Evolutionary conservation across 2,888 invertebrate species (phyloP).

Genomic region (Metacarcinus magister): DNA sequence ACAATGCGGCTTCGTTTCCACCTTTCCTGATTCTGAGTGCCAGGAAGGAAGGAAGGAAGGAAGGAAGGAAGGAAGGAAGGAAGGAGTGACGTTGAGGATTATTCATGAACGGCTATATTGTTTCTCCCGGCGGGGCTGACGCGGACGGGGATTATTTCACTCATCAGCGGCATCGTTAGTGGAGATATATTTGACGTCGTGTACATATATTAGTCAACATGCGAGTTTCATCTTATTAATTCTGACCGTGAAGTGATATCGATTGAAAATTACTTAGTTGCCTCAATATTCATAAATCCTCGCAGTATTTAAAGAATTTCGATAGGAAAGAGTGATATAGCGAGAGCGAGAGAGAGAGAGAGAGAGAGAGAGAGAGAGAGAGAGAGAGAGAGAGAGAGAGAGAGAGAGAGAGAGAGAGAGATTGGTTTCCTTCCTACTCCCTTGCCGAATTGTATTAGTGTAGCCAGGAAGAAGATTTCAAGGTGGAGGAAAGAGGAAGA

Average conservation of each 20-base stretch:
- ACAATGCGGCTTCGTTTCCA: no score
- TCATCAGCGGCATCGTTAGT: neutral
- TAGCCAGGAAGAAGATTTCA: neutral
- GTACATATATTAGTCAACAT: neutral
- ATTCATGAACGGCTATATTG: neutral
- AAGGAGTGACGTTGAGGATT: neutral
- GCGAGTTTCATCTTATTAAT: neutral
- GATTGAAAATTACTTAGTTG: slow-evolving; percentile 13
- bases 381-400: neutral
- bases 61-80: no score
- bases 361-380: slow-evolving; percentile 21
- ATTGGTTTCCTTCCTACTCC: neutral
- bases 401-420: neutral
- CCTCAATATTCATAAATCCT: slow-evolving; percentile 26
- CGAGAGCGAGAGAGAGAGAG: neutral
- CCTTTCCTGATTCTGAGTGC: no score
- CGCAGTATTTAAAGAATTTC: neutral
- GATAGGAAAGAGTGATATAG: neutral
- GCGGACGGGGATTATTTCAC: neutral
- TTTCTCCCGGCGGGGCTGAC: neutral
- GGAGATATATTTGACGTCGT: neutral
- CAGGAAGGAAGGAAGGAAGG: no score
- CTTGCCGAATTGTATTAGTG: neutral
- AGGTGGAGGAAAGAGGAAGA: neutral
- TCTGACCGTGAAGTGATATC: neutral